Evolutionary conservation across 2,113 vertebrate species (phyloP).

Genomic region (Oncorhynchus mykiss): DNA sequence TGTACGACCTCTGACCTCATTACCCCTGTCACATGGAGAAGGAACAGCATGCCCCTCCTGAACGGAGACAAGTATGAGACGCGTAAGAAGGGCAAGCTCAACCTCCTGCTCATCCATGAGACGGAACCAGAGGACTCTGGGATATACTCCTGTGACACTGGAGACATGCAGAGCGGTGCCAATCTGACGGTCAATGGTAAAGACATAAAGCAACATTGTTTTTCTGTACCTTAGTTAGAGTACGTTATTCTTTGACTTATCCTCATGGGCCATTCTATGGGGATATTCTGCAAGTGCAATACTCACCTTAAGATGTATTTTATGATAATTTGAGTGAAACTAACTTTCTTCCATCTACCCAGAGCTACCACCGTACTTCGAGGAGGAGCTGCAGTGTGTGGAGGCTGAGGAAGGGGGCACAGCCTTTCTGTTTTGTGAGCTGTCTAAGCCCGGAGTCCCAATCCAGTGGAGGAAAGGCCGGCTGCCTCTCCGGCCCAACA

Average conservation of each 20-base stretch:
- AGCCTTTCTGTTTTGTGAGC: slow-evolving; percentile 53
- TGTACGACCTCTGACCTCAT: slow-evolving; percentile 74
- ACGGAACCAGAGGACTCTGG: slow-evolving; percentile 81
- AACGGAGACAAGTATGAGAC: slow-evolving; percentile 80
- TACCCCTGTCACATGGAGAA: slow-evolving; percentile 78
- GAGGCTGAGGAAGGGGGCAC: slow-evolving; percentile 42
- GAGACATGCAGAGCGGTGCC: slow-evolving; percentile 76
- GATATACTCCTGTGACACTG: slow-evolving; percentile 81
- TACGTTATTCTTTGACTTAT: no score
- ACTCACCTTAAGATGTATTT: no score
- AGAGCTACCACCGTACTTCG: slow-evolving; percentile 53
- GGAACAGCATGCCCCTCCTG: slow-evolving; percentile 75
- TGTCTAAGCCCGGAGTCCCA: slow-evolving; percentile 55
- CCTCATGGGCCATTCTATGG: no score
- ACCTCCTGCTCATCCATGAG: slow-evolving; percentile 75
- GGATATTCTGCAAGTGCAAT: no score
- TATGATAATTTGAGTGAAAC: no score
- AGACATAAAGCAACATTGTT: neutral
- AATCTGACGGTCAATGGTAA: slow-evolving; percentile 80
- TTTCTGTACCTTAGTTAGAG: no score
- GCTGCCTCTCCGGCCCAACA: slow-evolving; percentile 52
- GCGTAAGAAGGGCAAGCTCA: slow-evolving; percentile 68
- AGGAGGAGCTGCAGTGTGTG: slow-evolving; percentile 38
- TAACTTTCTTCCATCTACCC: neutral
- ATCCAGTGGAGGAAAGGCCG: slow-evolving; percentile 68